phyloP scores from a whole-genome alignment of 2,113 vertebrate species.

The Ictalurus punctatus region DNA sequence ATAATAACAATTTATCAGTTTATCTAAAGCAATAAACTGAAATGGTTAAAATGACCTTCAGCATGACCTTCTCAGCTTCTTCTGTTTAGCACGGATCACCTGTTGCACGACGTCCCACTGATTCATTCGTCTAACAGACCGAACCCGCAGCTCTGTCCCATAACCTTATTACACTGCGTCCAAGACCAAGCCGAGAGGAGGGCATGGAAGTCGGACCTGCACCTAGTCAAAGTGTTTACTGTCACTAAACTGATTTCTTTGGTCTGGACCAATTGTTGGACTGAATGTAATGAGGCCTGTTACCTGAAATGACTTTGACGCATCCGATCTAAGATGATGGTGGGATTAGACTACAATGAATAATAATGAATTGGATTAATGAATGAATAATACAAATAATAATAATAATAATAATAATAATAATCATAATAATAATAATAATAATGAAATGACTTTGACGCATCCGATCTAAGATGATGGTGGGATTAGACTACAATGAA shows the following conservation, averaged over 20 bases:
- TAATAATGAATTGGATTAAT: neutral
- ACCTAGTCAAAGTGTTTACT: neutral
- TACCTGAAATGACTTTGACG: neutral
- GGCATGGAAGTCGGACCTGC: too few species aligned
- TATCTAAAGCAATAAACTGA: neutral
- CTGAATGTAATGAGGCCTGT: neutral
- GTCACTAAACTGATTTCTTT: neutral
- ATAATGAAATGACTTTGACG: neutral
- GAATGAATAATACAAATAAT: neutral
- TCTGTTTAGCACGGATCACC: neutral
- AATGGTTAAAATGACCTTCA: neutral
- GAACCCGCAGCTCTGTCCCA: neutral
- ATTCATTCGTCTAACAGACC: neutral
- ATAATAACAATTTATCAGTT: neutral
- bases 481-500: neutral
- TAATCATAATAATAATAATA: too few species aligned
- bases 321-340: neutral
- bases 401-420: too few species aligned
- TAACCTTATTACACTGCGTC: neutral
- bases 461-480: neutral
- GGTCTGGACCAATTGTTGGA: neutral
- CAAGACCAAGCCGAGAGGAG: too few species aligned
- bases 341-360: neutral
- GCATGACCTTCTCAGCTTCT: neutral
- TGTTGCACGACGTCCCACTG: neutral